A percentile compares a stretch with the other conserved stretches of the same genome.
These are phyloP conservation scores for Halocaridina rubra DNA, from an alignment of 2,888 invertebrate species.

Conservation along the genomic window DNA sequence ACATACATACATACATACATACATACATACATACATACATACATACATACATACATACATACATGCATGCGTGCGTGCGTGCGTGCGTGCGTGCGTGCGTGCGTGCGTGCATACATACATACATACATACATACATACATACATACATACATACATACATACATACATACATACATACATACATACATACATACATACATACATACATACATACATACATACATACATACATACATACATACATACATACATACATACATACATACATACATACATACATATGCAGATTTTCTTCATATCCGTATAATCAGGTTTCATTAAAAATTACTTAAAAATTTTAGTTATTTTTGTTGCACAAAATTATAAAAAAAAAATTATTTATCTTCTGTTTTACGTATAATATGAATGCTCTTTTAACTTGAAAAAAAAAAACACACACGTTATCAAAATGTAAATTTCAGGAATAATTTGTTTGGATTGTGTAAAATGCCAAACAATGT, in stretches of 20 bases:
- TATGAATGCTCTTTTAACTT: background rate
- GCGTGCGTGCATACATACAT: background rate
- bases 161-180: slow-evolving; percentile 22
- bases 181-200: slow-evolving; percentile 18
- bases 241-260: background rate
- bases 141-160: slow-evolving; percentile 31
- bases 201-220: slow-evolving; percentile 21
- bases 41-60: too few relatives aligned
- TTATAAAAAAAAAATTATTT: background rate
- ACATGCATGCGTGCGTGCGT: too few relatives aligned
- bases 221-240: background rate
- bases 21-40: too few relatives aligned
- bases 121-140: slow-evolving; percentile 9
- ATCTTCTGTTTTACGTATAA: background rate
- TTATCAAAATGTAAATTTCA: too few relatives aligned
- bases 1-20: too few relatives aligned
- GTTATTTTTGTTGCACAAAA: background rate
- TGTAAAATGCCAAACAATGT: background rate
- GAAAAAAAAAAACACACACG: too few relatives aligned
- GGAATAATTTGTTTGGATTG: too few relatives aligned
- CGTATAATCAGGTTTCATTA: too few relatives aligned
- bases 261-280: background rate
- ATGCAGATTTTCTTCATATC: background rate
- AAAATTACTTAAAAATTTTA: too few relatives aligned
- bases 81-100: background rate